phyloP scores from a whole-genome alignment of 2,113 vertebrate species.

The Cavia aperea region DNA sequence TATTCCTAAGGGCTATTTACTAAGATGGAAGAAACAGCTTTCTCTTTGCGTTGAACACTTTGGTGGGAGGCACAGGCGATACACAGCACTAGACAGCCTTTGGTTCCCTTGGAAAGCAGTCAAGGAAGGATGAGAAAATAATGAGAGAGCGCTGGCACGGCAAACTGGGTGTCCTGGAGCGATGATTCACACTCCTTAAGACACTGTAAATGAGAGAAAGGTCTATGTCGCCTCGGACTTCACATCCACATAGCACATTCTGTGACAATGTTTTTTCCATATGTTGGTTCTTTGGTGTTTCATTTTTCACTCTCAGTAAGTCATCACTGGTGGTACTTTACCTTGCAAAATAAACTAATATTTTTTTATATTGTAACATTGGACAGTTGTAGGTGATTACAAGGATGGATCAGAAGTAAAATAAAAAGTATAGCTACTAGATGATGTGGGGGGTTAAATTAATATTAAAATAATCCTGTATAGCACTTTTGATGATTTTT shows the following conservation, averaged over 20 bases:
- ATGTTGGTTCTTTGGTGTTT: slow-evolving; percentile 65
- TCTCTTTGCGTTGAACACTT: slow-evolving; percentile 36
- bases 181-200: background rate
- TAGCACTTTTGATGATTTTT: slow-evolving; percentile 80
- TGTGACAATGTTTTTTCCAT: slow-evolving; percentile 45
- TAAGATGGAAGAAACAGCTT: slow-evolving; percentile 47
- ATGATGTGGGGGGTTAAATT: slow-evolving; percentile 70
- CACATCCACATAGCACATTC: slow-evolving; percentile 1
- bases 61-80: background rate
- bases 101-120: slow-evolving; percentile 67
- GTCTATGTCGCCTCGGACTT: slow-evolving; percentile 45
- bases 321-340: slow-evolving; percentile 79
- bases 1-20: slow-evolving; percentile 56
- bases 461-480: slow-evolving; percentile 68
- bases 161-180: slow-evolving; percentile 45
- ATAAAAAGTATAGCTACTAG: slow-evolving; percentile 52
- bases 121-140: slow-evolving; percentile 53
- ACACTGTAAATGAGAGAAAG: slow-evolving; percentile 22
- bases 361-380: slow-evolving; percentile 66
- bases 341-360: slow-evolving; percentile 73
- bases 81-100: background rate
- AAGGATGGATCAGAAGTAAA: slow-evolving; percentile 68
- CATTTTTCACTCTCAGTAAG: slow-evolving; percentile 61
- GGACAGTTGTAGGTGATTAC: slow-evolving; percentile 66
- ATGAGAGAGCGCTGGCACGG: slow-evolving; percentile 26